These are phyloP conservation scores for Rhagoletis pomonella DNA, from an alignment of 1,140 invertebrate genomes.

Conservation along the genomic window DNA sequence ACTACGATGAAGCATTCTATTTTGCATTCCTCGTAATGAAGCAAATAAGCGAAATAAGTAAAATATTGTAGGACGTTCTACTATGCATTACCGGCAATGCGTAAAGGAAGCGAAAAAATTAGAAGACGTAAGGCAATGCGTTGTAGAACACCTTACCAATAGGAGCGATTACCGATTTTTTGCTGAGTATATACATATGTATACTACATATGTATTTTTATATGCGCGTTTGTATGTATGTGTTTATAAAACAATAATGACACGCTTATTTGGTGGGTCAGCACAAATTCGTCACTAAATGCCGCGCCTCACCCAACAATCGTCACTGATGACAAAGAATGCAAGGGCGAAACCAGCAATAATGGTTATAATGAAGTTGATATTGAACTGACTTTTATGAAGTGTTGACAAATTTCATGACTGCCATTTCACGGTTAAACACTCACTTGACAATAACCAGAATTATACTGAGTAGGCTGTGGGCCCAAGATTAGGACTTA, in stretches of 20 bases:
- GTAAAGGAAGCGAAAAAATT: too few species aligned
- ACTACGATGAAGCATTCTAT: too few species aligned
- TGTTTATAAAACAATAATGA: background rate
- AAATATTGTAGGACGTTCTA: too few species aligned
- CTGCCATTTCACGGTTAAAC: background rate
- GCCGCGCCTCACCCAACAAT: constrained; percentile 8
- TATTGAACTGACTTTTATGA: background rate
- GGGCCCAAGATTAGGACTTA: too few species aligned
- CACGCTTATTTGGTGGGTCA: constrained; percentile 28
- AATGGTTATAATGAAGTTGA: constrained; percentile 34
- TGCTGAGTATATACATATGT: background rate
- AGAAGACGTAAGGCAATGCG: too few species aligned
- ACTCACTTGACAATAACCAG: background rate
- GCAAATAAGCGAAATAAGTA: too few species aligned
- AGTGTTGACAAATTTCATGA: background rate
- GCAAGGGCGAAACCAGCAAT: background rate
- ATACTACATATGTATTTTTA: background rate
- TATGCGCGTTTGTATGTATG: background rate
- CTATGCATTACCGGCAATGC: too few species aligned
- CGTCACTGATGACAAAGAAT: constrained; percentile 19
- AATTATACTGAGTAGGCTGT: background rate
- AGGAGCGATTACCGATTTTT: too few species aligned
- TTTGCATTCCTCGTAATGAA: too few species aligned
- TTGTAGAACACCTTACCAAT: too few species aligned
- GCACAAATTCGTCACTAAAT: constrained; percentile 34